Base-by-base conservation (phyloP, 2,888 invertebrate genomes). In the Apamea epomidion region DNA sequence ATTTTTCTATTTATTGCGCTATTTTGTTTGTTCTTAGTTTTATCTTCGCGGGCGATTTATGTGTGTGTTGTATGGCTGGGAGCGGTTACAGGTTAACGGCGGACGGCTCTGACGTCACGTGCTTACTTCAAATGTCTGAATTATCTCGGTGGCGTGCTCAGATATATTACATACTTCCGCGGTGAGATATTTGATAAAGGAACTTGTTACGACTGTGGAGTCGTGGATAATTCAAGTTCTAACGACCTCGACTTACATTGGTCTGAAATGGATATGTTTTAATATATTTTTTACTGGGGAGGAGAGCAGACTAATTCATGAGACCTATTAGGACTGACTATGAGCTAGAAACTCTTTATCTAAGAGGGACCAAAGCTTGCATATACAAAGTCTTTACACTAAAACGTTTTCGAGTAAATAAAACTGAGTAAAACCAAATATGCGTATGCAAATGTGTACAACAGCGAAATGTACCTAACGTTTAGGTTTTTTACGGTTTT, bases 1-100 rank as follows among this genome's bases (percentile, higher is more conserved):
- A 89, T 90, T 84, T 90, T 89, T 86, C 87, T 88, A 90, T 90
- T 89, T 90, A 89, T 90, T 81, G 83, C 83, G 60, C 62, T 76
- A 80, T 88, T 90, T 85, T 87, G 79, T 86, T 87, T 88, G 80
- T 84, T 81, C 82, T 89, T 82, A 88, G 81, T 88, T 88, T 89
- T 87, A 83, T 88, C 81, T 84, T 67, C 72, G 78, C 80, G 48
- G 74, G 77, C 77, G 60, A 88, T 85, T 90, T 85, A 80, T 88
- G 78, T 80, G 68, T 73, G 45, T 83, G 73, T 80, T 82, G 74
- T 81, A 67, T 81, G 76, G 69, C 68, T 85, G 58, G 73, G 58
- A 78, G 86, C 86, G 67, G 83, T 72, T 76, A 72, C 78, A 82
- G 84, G 84, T 82, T 76, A 87, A 78, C 58, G 69, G 87, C 71